A percentile compares a stretch with the other conserved stretches of the same genome.
Conservation (phyloP, 2,113 vertebrate genomes). For the Gasterosteus aculeatus region DNA sequence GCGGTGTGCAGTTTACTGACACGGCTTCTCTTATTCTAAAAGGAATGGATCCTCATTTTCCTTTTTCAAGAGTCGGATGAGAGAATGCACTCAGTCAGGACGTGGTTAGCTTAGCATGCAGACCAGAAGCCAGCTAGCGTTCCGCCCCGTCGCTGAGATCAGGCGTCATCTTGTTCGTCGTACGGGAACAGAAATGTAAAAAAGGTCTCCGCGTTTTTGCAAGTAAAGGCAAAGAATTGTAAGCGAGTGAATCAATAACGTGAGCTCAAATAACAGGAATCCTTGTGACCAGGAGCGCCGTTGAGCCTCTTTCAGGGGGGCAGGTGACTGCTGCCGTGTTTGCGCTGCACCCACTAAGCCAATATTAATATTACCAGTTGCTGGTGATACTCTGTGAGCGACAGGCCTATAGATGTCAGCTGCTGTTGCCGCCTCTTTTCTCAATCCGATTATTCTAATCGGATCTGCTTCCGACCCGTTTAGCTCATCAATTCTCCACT, state of each 20-base stretch:
- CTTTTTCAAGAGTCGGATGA: not conserved
- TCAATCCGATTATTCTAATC: slow-evolving; percentile 19
- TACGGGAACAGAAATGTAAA: not conserved
- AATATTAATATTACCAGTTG: not conserved
- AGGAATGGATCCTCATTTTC: not conserved
- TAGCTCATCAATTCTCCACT: not conserved
- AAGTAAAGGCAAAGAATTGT: not conserved
- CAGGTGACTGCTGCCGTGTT: not conserved
- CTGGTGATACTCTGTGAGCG: slow-evolving; percentile 16
- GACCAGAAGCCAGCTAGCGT: not conserved
- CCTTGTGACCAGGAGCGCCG: not conserved
- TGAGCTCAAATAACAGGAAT: not conserved
- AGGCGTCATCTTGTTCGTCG: not conserved
- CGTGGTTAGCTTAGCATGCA: not conserved
- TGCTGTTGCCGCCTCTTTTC: slow-evolving; percentile 2
- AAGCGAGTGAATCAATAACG: not conserved
- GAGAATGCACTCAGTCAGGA: not conserved
- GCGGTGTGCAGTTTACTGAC: not conserved
- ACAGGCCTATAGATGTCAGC: not conserved
- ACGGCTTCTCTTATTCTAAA: not conserved
- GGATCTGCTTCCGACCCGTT: slow-evolving; percentile 3
- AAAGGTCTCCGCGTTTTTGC: not conserved
- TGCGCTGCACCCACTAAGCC: not conserved
- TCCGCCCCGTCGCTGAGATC: not conserved
- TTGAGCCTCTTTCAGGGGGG: slow-evolving; percentile 1